Conservation (phyloP, 2,888 invertebrate genomes). For the Caenorhabditis parvicauda region DNA sequence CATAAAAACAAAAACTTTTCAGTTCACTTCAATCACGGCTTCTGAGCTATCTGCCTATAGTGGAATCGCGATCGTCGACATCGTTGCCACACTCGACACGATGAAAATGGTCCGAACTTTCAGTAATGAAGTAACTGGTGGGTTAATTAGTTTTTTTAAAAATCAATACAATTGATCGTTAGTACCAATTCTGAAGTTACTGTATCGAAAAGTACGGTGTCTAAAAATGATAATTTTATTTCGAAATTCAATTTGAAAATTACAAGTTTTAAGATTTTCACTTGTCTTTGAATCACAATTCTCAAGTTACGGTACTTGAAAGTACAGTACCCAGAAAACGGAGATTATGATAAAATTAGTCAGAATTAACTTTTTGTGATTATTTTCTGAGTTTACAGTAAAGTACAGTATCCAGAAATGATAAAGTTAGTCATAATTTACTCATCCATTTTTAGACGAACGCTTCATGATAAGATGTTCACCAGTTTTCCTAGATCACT, state of each 20-base stretch:
- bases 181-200: no score
- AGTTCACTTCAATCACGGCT: slow-evolving; percentile 35
- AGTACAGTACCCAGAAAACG: no score
- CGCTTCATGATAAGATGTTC: slow-evolving; percentile 9
- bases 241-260: background rate
- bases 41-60: slow-evolving; percentile 79
- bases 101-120: slow-evolving; percentile 95
- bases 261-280: background rate
- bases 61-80: slow-evolving; percentile 94
- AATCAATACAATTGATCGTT: no score
- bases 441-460: no score
- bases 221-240: background rate
- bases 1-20: no score
- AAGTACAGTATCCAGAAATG: no score
- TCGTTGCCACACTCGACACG: slow-evolving; percentile 92
- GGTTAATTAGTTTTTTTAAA: no score
- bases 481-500: slow-evolving; percentile 13
- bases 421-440: no score
- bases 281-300: background rate
- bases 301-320: background rate
- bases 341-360: no score
- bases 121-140: no score
- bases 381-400: no score
- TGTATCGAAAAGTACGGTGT: background rate
- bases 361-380: no score